Percentiles rank a stretch among this genome's conserved stretches.
Conservation (phyloP, 2,113 vertebrate genomes). For the Toxotes chatareus region DNA sequence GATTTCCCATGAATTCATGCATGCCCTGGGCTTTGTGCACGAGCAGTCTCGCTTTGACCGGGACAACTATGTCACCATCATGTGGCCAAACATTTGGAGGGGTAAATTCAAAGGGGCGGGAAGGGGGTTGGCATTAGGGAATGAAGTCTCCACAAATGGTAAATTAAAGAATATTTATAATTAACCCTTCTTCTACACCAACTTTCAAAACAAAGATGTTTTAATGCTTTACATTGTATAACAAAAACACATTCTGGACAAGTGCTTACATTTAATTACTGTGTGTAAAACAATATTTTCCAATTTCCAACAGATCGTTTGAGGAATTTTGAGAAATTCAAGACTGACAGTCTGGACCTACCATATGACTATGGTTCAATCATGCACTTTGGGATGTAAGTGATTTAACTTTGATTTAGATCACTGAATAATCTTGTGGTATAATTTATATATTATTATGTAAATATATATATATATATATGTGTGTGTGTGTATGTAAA, state of each 20-base stretch:
- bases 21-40: constrained; percentile 73
- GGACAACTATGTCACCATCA: constrained; percentile 76
- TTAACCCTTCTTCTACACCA: neutral
- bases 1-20: constrained; percentile 82
- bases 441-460: neutral
- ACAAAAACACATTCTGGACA: neutral
- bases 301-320: constrained; percentile 74
- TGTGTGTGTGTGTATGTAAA: too few relatives aligned
- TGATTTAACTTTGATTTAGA: neutral
- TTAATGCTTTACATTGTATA: neutral
- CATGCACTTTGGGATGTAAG: constrained; percentile 88
- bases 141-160: neutral
- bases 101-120: constrained; percentile 67
- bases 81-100: constrained; percentile 84
- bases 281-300: neutral
- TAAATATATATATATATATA: neutral
- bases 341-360: constrained; percentile 76
- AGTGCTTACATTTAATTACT: neutral
- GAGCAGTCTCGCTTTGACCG: constrained; percentile 83
- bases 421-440: neutral
- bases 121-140: constrained; percentile 3
- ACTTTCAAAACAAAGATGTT: neutral
- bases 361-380: constrained; percentile 86
- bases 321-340: constrained; percentile 85
- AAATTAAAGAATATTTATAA: constrained; percentile 5